Conservation (phyloP, 2,113 vertebrate species). For the Halichoerus grypus region DNA sequence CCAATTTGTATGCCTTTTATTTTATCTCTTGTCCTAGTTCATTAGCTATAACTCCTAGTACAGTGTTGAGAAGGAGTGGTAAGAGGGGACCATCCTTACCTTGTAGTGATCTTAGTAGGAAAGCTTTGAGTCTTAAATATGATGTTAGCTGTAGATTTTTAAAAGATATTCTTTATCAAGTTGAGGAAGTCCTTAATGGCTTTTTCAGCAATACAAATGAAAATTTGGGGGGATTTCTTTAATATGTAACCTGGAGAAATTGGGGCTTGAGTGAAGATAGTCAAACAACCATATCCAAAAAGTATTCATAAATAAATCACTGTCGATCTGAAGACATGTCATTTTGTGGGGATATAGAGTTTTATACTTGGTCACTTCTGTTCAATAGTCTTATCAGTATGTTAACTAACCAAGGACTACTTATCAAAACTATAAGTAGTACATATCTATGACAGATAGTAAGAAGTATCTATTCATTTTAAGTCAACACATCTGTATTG, state of each 20-base stretch:
- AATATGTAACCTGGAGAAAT: background rate
- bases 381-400: slow-evolving; percentile 4
- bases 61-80: background rate
- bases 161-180: background rate
- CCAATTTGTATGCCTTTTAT: background rate
- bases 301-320: background rate
- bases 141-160: background rate
- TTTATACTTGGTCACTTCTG: background rate
- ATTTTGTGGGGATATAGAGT: background rate
- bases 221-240: background rate
- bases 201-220: background rate
- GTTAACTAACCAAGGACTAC: background rate
- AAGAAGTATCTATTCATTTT: slow-evolving; percentile 16
- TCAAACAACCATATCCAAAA: background rate
- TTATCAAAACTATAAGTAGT: background rate
- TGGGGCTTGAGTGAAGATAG: background rate
- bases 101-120: background rate
- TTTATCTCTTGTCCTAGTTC: background rate
- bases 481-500: background rate
- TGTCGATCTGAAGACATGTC: background rate
- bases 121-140: background rate
- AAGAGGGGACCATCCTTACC: background rate
- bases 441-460: background rate
- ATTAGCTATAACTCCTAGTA: background rate
- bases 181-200: background rate